Evolutionary conservation across 2,888 invertebrate species (phyloP).

Genomic region (Cabera pusaria): DNA sequence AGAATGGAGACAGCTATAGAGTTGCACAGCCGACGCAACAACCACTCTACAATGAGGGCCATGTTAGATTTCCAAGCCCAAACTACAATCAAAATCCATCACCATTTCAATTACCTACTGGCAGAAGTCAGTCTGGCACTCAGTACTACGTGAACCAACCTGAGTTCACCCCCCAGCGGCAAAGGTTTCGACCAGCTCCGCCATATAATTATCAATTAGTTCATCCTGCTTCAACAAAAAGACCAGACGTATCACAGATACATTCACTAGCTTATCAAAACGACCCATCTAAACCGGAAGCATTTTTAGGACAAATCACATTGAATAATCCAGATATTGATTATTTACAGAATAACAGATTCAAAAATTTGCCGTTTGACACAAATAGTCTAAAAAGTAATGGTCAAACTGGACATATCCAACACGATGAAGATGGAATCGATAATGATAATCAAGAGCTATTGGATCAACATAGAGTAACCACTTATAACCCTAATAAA

Average conservation of each 20-base stretch:
- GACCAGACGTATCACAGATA: slow-evolving; percentile 82
- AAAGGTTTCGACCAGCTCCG: slow-evolving; percentile 67
- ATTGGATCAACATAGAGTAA: slow-evolving; percentile 71
- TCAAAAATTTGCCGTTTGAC: slow-evolving; percentile 75
- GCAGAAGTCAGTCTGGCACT: slow-evolving; percentile 72
- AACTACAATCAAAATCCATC: slow-evolving; percentile 78
- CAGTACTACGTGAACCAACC: slow-evolving; percentile 77
- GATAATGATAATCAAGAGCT: slow-evolving; percentile 71
- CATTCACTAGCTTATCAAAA: slow-evolving; percentile 83
- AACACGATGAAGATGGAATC: slow-evolving; percentile 66
- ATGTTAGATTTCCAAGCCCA: slow-evolving; percentile 69
- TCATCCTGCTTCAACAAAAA: slow-evolving; percentile 76
- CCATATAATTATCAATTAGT: slow-evolving; percentile 74
- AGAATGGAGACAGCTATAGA: slow-evolving; percentile 66
- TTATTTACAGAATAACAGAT: slow-evolving; percentile 69
- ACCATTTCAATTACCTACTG: slow-evolving; percentile 74
- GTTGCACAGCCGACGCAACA: slow-evolving; percentile 59
- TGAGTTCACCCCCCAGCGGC: slow-evolving; percentile 65
- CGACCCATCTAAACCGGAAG: slow-evolving; percentile 84
- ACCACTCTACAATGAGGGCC: slow-evolving; percentile 62
- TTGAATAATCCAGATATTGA: slow-evolving; percentile 84
- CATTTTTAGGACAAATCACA: slow-evolving; percentile 85
- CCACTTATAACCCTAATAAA: slow-evolving; percentile 75
- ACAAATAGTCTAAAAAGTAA: slow-evolving; percentile 74
- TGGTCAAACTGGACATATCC: slow-evolving; percentile 67